Conservation (phyloP, 2,888 invertebrate genomes). For the Ennomos fuscantarius region DNA sequence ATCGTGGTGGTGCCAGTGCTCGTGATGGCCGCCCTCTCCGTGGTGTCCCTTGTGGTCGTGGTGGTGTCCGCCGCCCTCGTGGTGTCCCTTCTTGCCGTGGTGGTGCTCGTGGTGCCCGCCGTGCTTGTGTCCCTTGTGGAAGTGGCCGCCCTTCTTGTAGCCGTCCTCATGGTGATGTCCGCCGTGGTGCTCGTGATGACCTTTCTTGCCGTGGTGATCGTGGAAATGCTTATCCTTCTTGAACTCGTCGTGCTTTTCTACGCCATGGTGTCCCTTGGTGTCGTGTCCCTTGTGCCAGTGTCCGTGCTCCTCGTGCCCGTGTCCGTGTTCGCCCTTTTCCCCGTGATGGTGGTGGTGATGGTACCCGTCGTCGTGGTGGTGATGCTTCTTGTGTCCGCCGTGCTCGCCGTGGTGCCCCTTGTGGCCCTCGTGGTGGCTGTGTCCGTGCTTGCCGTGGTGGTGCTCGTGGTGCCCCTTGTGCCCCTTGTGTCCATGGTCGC, state of each 20-base stretch:
- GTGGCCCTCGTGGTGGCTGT: slow-evolving; percentile 87
- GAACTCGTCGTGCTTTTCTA: slow-evolving; percentile 92
- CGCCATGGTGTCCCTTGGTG: slow-evolving; percentile 92
- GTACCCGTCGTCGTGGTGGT: slow-evolving; percentile 87
- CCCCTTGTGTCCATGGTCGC: slow-evolving; percentile 87
- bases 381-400: slow-evolving; percentile 86
- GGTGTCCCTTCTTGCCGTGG: slow-evolving; percentile 90
- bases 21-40: slow-evolving; percentile 90
- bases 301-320: slow-evolving; percentile 80
- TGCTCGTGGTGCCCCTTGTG: slow-evolving; percentile 87
- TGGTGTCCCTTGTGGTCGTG: slow-evolving; percentile 91
- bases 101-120: slow-evolving; percentile 90
- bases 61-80: slow-evolving; percentile 90
- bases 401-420: slow-evolving; percentile 84
- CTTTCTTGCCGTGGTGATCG: slow-evolving; percentile 91
- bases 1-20: slow-evolving; percentile 88
- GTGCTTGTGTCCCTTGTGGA: slow-evolving; percentile 91
- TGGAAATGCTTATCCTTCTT: slow-evolving; percentile 94
- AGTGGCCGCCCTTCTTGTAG: slow-evolving; percentile 91
- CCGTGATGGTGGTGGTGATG: slow-evolving; percentile 86
- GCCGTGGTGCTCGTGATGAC: slow-evolving; percentile 90
- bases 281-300: slow-evolving; percentile 92
- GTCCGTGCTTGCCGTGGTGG: slow-evolving; percentile 87
- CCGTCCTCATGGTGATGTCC: slow-evolving; percentile 90
- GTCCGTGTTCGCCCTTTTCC: slow-evolving; percentile 86